phyloP scores from a whole-genome alignment of 2,113 vertebrate genomes.

The Sorex fumeus region DNA sequence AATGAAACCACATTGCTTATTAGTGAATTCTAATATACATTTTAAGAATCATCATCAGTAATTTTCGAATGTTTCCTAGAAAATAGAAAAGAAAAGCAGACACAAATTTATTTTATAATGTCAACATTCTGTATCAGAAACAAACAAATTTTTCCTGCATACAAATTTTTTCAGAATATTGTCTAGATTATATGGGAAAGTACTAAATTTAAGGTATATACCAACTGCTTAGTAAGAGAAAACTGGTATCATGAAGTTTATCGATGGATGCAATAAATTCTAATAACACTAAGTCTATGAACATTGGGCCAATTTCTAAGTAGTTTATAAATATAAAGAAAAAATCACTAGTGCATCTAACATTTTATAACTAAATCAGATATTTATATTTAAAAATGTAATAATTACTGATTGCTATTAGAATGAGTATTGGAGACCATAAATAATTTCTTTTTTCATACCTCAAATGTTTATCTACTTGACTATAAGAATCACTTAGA shows the following conservation, averaged over 20 bases:
- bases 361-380: background rate
- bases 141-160: background rate
- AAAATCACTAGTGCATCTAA: background rate
- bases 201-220: background rate
- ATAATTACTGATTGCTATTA: background rate
- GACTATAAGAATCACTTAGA: background rate
- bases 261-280: too few species aligned
- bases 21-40: background rate
- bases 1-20: too few species aligned
- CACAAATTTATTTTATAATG: background rate
- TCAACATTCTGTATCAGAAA: background rate
- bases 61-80: background rate
- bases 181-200: background rate
- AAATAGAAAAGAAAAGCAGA: background rate
- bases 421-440: background rate
- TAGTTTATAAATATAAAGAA: background rate
- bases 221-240: background rate
- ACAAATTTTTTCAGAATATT: background rate
- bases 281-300: background rate
- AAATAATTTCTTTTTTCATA: conserved; percentile 23
- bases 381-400: conserved; percentile 14
- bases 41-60: background rate
- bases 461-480: background rate
- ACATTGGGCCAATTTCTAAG: background rate
- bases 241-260: background rate